Percentiles rank a stretch among this genome's conserved stretches.
These are phyloP conservation scores for Micronycteris hirsuta DNA, from an alignment of 2,113 vertebrate species.

Conservation along the genomic window DNA sequence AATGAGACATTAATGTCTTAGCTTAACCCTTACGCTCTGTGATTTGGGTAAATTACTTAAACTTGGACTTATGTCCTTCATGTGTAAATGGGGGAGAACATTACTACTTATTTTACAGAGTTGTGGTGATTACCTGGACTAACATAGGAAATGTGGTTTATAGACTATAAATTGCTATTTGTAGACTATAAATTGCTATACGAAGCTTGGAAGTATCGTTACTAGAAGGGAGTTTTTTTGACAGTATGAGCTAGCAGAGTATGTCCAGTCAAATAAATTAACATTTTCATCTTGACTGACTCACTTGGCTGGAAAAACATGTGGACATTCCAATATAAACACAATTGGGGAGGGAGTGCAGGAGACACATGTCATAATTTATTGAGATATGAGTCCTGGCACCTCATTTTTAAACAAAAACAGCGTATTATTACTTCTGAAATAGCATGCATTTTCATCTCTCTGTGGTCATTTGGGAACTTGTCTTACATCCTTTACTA, in stretches of 20 bases:
- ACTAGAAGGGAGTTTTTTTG: background rate
- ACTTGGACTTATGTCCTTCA: background rate
- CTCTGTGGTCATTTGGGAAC: slow-evolving; percentile 29
- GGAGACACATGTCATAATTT: slow-evolving; percentile 57
- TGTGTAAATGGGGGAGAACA: background rate
- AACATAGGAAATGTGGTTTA: background rate
- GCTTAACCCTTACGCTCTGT: background rate
- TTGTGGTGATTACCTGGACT: background rate
- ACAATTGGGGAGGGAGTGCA: slow-evolving; percentile 1
- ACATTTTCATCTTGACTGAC: slow-evolving; percentile 53
- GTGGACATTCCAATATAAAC: slow-evolving; percentile 61
- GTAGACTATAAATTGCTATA: background rate
- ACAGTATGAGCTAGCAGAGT: slow-evolving; percentile 32
- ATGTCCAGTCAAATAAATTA: slow-evolving; percentile 53
- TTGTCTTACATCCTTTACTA: background rate
- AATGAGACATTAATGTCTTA: background rate
- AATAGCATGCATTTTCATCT: slow-evolving; percentile 37
- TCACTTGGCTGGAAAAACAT: slow-evolving; percentile 53
- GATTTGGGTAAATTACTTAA: background rate
- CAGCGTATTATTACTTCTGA: slow-evolving; percentile 35
- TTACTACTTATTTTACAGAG: background rate
- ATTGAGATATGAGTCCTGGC: slow-evolving; percentile 48
- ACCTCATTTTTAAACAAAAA: slow-evolving; percentile 63
- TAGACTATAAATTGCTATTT: background rate
- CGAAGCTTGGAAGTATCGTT: slow-evolving; percentile 15